These are phyloP conservation scores for Cactoblastis cactorum DNA, from an alignment of 2,888 invertebrate genomes.

Conservation along the genomic window DNA sequence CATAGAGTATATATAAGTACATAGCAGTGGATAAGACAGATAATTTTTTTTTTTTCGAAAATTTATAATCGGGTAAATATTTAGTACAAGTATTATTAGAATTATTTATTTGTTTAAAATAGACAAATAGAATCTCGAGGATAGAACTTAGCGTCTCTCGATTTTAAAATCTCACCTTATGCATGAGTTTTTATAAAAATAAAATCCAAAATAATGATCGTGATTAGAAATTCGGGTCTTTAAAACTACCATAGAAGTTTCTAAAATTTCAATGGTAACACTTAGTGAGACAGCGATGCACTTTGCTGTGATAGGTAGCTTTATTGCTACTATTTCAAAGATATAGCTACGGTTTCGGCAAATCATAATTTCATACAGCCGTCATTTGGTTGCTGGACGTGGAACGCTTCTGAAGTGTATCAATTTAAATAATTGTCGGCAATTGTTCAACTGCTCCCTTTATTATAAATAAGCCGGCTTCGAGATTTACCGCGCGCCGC, in stretches of 20 bases:
- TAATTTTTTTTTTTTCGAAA: too few species aligned
- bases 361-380: slow-evolving; percentile 4
- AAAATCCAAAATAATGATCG: too few species aligned
- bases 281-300: slow-evolving; percentile 34
- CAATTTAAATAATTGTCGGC: not conserved
- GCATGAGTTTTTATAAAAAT: too few species aligned
- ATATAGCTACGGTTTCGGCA: not conserved
- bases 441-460: not conserved
- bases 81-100: too few species aligned
- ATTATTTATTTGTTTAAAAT: too few species aligned
- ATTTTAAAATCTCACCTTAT: too few species aligned
- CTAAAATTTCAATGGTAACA: slow-evolving; percentile 26
- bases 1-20: too few species aligned
- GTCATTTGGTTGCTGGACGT: not conserved
- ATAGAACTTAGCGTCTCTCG: too few species aligned
- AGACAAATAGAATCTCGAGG: too few species aligned
- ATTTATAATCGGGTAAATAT: too few species aligned
- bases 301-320: slow-evolving; percentile 13
- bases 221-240: too few species aligned
- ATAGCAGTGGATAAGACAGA: too few species aligned
- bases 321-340: not conserved
- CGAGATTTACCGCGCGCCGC: slow-evolving; percentile 4
- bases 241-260: not conserved
- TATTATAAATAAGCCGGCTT: slow-evolving; percentile 3
- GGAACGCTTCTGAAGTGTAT: not conserved